Conservation (phyloP, 2,888 invertebrate species). For the Synanthedon tipuliformis region DNA sequence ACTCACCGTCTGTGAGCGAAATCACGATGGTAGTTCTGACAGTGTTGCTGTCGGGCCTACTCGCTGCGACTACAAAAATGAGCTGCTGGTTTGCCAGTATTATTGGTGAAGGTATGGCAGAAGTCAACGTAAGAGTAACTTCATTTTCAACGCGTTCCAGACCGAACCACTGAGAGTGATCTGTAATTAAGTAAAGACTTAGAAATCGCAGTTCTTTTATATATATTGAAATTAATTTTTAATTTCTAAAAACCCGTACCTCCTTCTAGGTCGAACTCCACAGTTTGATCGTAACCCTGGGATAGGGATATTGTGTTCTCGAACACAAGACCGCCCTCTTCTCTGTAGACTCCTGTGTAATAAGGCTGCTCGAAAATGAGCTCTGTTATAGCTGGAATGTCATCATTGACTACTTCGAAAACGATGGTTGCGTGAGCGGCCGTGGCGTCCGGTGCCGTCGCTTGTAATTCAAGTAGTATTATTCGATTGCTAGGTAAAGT, state of each 20-base stretch:
- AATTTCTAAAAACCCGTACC: conserved; percentile 8
- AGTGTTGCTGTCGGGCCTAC: conserved; percentile 7
- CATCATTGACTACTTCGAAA: conserved; percentile 12
- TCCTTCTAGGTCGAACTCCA: conserved; percentile 19
- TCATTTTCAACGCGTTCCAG: conserved; percentile 8
- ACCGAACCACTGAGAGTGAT: conserved; percentile 18
- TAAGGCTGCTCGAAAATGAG: conserved; percentile 15
- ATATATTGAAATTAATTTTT: too few relatives aligned
- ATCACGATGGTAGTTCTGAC: conserved; percentile 17
- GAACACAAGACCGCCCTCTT: conserved; percentile 9
- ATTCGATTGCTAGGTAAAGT: conserved; percentile 16
- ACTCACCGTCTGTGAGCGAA: conserved; percentile 12
- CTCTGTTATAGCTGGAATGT: conserved; percentile 2
- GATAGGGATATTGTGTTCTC: conserved; percentile 10
- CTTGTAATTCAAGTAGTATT: conserved; percentile 18
- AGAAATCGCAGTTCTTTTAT: too few relatives aligned
- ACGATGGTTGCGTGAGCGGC: conserved; percentile 21
- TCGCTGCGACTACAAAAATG: conserved; percentile 16
- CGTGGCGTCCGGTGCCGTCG: conserved; percentile 13
- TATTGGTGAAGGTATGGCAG: conserved; percentile 14
- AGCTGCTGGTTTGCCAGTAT: conserved; percentile 18
- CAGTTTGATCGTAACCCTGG: conserved; percentile 14
- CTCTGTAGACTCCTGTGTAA: conserved; percentile 18
- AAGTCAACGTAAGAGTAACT: conserved; percentile 6
- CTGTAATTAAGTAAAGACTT: conserved; percentile 11